These are phyloP conservation scores for Chaetorhynchus papuensis DNA, from an alignment of 2,113 vertebrate species.

Conservation along the genomic window DNA sequence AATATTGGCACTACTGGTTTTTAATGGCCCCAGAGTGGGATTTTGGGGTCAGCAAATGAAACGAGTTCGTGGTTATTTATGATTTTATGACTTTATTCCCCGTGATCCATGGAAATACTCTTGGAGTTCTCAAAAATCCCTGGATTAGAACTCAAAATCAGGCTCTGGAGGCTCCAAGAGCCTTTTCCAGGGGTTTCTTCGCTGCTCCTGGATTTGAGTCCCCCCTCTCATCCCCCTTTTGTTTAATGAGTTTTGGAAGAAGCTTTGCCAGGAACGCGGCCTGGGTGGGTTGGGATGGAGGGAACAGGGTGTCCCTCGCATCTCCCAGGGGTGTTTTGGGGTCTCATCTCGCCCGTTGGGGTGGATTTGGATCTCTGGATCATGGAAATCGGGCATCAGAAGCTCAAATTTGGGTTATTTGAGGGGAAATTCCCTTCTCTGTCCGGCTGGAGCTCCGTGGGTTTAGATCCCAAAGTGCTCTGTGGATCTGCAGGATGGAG, in stretches of 20 bases:
- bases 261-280: neutral
- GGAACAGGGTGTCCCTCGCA: neutral
- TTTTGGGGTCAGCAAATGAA: neutral
- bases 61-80: neutral
- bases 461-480: neutral
- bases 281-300: neutral
- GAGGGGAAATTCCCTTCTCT: neutral
- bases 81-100: neutral
- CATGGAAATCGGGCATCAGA: fast-evolving
- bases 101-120: neutral
- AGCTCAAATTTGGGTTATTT: neutral
- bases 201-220: neutral
- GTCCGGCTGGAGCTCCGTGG: neutral
- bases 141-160: neutral
- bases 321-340: neutral
- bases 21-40: neutral
- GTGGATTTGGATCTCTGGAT: neutral
- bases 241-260: neutral
- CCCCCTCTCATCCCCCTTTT: neutral
- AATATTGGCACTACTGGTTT: neutral
- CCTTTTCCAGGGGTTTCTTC: neutral
- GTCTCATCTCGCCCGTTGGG: neutral
- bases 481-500: neutral
- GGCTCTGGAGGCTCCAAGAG: neutral
- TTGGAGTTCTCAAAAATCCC: neutral